phyloP scores from a whole-genome alignment of 2,797 vertebrate genomes.

The Dendrocincla tyrannina region DNA sequence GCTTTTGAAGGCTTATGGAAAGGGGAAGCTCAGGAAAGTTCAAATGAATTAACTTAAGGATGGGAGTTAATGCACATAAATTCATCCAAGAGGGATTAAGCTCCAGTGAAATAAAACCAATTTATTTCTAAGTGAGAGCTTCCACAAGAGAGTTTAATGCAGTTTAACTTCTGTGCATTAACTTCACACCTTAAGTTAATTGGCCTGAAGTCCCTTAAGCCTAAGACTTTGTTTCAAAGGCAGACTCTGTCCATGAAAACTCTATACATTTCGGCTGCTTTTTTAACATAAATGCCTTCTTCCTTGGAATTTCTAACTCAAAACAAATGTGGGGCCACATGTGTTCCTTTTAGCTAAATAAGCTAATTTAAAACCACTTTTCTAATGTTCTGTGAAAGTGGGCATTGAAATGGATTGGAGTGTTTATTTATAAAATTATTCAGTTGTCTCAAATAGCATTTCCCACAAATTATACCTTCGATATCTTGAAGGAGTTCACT shows the following conservation, averaged over 20 bases:
- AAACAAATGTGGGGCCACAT: background rate
- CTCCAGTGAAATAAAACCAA: constrained; percentile 8
- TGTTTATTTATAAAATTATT: background rate
- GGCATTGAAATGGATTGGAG: background rate
- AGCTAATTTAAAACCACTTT: background rate
- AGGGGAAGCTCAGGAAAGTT: background rate
- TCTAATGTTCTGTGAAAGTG: background rate
- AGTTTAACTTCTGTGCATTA: constrained; percentile 16
- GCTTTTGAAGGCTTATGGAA: background rate
- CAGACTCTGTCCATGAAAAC: background rate
- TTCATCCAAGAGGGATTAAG: constrained; percentile 26
- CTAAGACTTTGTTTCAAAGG: constrained; percentile 16
- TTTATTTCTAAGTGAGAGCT: background rate
- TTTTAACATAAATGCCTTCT: background rate
- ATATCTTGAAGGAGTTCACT: background rate
- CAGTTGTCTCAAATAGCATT: background rate
- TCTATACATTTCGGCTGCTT: background rate
- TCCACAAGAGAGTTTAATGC: background rate
- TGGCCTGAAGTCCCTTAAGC: background rate
- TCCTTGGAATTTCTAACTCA: background rate
- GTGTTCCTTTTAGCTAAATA: background rate
- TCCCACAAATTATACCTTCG: background rate
- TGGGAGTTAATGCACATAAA: background rate
- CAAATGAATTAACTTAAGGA: constrained; percentile 21
- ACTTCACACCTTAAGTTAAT: constrained; percentile 21